Evolutionary conservation across 2,797 vertebrate genomes (phyloP), one percentile per base, ranked within the genome.

Genomic region (Sorex maritimensis): DNA sequence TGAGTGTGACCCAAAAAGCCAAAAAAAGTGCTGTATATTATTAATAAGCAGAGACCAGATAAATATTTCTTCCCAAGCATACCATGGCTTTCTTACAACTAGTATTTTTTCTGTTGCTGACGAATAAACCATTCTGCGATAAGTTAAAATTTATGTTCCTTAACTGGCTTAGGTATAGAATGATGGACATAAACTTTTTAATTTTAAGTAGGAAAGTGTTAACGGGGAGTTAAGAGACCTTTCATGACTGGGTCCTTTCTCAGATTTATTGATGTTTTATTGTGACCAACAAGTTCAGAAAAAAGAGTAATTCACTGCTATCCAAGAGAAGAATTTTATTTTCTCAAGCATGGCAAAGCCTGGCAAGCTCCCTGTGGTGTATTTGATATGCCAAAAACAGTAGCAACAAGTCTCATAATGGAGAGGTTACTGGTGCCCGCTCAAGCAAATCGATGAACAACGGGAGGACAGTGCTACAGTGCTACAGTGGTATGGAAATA

Each of bases 21-120:
- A 34, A 34, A 34, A 34, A 34, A 34, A 34, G 34, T 34, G 34
- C 34, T 34, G 34, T 34, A 34, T 34, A 34, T 34, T 34, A 34
- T 34, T 71, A 55, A 0, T 34, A 52, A 80, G 10, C 82, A 19
- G 92, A 73, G 87, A 79, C 30, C 26, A 49, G 55, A 78, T 67
- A 87, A 93, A 67, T 49, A 83, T 81, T 80, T 91, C 23, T 81
- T 92, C 67, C 84, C 4, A 68, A 96, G 2, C 49, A 17, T 79
- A 7, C 82, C 14, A n/a, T 63, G 81, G 6, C 81, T 86, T 88
- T 71, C 23, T 72, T 55, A 73, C 5, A 73, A 69, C 30, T 88
- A 87, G 84, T 68, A 90, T 55, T 67, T 11, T 28, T 30, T 68
- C 67, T 34, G n/a, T 93, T 80, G 30, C 15, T 78, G 69, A 92